Conservation (phyloP, 2,888 invertebrate species). For the Xestia ashworthii region DNA sequence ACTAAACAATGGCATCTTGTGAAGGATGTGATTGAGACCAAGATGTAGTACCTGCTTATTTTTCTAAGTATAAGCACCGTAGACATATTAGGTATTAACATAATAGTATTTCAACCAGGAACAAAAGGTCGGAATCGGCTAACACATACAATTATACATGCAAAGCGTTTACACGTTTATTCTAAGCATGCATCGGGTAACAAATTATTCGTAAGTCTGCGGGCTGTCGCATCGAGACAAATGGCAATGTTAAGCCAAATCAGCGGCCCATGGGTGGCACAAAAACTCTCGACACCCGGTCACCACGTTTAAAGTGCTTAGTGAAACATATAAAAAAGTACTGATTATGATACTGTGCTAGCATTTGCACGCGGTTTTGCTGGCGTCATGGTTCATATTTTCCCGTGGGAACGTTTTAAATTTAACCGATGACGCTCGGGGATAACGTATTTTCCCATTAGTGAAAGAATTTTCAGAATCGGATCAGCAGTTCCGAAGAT, state of each 20-base stretch:
- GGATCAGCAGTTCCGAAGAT: not conserved
- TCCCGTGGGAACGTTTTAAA: not conserved
- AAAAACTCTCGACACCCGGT: too few species aligned
- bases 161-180: not conserved
- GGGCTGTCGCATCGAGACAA: not conserved
- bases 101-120: conserved; percentile 7
- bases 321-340: not conserved
- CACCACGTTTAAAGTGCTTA: too few species aligned
- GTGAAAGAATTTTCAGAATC: not conserved
- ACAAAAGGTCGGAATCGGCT: not conserved
- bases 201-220: not conserved
- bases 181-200: not conserved
- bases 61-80: not conserved
- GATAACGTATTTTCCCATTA: not conserved
- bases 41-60: not conserved
- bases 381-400: not conserved
- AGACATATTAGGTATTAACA: conserved; percentile 8
- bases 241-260: not conserved
- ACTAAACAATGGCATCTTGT: conserved; percentile 35
- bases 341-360: not conserved
- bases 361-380: not conserved
- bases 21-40: conserved; percentile 38
- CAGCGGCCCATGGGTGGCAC: too few species aligned
- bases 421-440: not conserved
- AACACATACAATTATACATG: not conserved